A percentile compares a stretch with the other conserved stretches of the same genome.
Evolutionary conservation across 2,888 invertebrate species (phyloP).

Genomic region (Ormyrus rosae): DNA sequence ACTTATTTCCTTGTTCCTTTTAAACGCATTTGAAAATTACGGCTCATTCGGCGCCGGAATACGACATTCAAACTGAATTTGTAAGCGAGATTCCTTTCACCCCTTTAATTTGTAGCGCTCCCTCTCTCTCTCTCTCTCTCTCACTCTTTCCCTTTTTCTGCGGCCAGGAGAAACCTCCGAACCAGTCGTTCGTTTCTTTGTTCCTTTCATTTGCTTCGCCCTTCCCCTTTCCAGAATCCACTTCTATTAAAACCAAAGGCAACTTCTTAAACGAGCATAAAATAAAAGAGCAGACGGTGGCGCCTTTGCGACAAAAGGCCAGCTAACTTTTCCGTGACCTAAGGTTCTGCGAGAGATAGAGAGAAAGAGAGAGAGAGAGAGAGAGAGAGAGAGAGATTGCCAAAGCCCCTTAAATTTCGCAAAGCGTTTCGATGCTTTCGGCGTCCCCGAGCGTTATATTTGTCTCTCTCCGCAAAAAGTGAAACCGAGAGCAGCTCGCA

Average conservation of each 20-base stretch:
- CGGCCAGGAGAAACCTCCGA: not conserved
- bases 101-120: slow-evolving; percentile 30
- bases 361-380: too few species aligned
- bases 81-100: slow-evolving; percentile 17
- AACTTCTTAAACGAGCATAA: slow-evolving; percentile 11
- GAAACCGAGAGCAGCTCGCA: not conserved
- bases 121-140: not conserved
- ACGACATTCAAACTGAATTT: slow-evolving; percentile 36
- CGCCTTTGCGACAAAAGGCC: slow-evolving; percentile 1
- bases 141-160: not conserved
- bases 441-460: too few species aligned
- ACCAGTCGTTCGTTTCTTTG: not conserved
- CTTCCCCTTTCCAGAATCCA: not conserved
- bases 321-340: not conserved
- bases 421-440: too few species aligned
- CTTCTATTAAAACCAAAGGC: slow-evolving; percentile 33
- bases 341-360: too few species aligned
- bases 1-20: slow-evolving; percentile 31
- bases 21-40: slow-evolving; percentile 14
- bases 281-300: slow-evolving; percentile 26
- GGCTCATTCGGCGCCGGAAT: not conserved
- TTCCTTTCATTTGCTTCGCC: not conserved
- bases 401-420: too few species aligned
- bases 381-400: too few species aligned
- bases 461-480: too few species aligned